phyloP scores from a whole-genome alignment of 92 coral and sea anemone genomes.

The Parazoanthus atlanticus region DNA sequence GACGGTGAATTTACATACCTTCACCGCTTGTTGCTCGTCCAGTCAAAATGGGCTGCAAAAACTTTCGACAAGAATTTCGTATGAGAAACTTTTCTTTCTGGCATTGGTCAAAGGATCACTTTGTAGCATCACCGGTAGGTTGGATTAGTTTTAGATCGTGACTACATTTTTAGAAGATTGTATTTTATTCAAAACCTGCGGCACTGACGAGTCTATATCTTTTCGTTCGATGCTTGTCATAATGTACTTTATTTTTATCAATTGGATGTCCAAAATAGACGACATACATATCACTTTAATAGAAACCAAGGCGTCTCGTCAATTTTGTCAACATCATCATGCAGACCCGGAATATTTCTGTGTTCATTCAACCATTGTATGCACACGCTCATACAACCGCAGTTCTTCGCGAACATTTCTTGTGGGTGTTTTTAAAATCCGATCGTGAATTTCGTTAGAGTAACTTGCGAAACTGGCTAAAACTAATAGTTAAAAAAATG shows the following conservation, averaged over 20 bases:
- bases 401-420: background rate
- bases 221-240: too few relatives aligned
- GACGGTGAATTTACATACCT: background rate
- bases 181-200: too few relatives aligned
- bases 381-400: background rate
- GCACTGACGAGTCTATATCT: too few relatives aligned
- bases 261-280: too few relatives aligned
- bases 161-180: background rate
- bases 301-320: too few relatives aligned
- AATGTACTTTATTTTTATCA: too few relatives aligned
- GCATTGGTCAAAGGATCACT: slow-evolving; percentile 25
- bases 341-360: background rate
- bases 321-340: too few relatives aligned
- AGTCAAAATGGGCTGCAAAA: background rate
- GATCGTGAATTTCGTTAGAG: background rate
- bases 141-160: background rate
- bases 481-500: background rate
- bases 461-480: background rate
- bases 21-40: background rate
- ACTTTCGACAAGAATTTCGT: slow-evolving; percentile 27
- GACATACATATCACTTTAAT: too few relatives aligned
- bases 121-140: slow-evolving; percentile 33
- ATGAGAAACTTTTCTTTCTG: slow-evolving; percentile 17
- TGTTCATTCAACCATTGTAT: background rate
- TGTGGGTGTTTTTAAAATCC: too few relatives aligned